Evolutionary conservation across 64 coral and sea anemone species (phyloP), one percentile per base, ranked within the genome.

Genomic region (Stylophora pistillata): DNA sequence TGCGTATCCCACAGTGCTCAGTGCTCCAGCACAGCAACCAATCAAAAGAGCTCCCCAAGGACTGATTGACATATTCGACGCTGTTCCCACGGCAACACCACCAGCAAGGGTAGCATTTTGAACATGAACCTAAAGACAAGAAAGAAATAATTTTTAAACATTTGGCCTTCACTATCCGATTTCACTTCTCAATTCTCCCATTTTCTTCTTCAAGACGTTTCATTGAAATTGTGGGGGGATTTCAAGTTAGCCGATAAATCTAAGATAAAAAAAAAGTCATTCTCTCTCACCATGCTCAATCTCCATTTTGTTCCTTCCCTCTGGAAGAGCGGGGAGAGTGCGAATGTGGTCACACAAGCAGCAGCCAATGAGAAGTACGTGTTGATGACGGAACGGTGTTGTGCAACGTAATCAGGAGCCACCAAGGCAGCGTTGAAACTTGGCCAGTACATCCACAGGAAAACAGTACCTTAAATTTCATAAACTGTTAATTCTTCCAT

Each of bases 391-490:
- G 92, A 79, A 15, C 92, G 92, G 63, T 98, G 95, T 37, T 98
- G 95, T 37, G 81, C 90, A 11, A 93, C 74, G 58, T 91, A 94
- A 80, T 89, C 89, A 86, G 88, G 88, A 21, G 92, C 86, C 29
- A 91, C 95, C 12, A 98, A 59, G 72, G 88, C 88, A 14, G 86
- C 89, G 53, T 98, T 98, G 71, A 98, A 98, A 82, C 95, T 98
- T 32, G 95, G 92, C 95, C 95, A 98, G 86, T 91, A 98, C 86
- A 98, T 72, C 95, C 95, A 98, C 41, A 98, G 77, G 86, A 98
- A 98, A 62, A 98, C 73, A 33, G 95, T 94, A 55, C 95, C 95
- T 96, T 27, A 20, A 9, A 63, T 21, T 2, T 58, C 53, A 65
- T 20, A 29, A 47, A 27, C 6, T 4, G 14, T 60, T 60, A 60